phyloP scores from a whole-genome alignment of 2,888 invertebrate species.

The Arctia plantaginis region DNA sequence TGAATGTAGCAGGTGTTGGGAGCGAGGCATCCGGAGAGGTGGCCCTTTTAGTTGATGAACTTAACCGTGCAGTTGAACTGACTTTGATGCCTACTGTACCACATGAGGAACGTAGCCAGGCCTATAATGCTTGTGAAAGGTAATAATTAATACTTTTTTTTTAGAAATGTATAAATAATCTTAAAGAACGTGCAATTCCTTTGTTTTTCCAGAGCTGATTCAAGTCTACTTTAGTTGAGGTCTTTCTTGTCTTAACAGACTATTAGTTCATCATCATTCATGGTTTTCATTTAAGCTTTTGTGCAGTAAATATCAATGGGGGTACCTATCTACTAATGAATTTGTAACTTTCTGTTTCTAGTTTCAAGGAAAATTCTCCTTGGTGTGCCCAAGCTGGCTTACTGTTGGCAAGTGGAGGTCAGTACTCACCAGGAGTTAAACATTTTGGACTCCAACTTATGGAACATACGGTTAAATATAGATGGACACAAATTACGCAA shows the following conservation, averaged over 20 bases:
- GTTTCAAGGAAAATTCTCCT: conserved; percentile 94
- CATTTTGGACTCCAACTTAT: conserved; percentile 97
- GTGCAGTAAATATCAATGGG: neutral
- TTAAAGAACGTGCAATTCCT: neutral
- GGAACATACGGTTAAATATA: conserved; percentile 96
- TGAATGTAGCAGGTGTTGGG: conserved; percentile 75
- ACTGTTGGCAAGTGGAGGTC: conserved; percentile 90
- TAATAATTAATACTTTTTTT: conserved; percentile 48
- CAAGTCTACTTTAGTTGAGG: neutral
- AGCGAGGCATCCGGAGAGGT: conserved; percentile 87
- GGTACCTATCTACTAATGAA: neutral
- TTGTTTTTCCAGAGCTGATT: neutral
- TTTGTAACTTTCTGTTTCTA: conserved; percentile 52
- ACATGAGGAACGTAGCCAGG: conserved; percentile 92
- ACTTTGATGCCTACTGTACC: conserved; percentile 93
- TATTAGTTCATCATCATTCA: neutral
- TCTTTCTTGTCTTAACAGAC: neutral
- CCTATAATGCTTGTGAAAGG: conserved; percentile 94
- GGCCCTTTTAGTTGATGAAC: conserved; percentile 90
- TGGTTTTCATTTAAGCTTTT: neutral
- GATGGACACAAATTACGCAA: conserved; percentile 96
- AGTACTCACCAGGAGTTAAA: conserved; percentile 92
- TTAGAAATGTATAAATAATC: neutral
- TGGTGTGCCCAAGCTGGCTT: conserved; percentile 95
- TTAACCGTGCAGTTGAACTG: conserved; percentile 93